These are phyloP conservation scores for Nannospalax galili DNA, from an alignment of 2,113 vertebrate genomes.

Conservation along the genomic window DNA sequence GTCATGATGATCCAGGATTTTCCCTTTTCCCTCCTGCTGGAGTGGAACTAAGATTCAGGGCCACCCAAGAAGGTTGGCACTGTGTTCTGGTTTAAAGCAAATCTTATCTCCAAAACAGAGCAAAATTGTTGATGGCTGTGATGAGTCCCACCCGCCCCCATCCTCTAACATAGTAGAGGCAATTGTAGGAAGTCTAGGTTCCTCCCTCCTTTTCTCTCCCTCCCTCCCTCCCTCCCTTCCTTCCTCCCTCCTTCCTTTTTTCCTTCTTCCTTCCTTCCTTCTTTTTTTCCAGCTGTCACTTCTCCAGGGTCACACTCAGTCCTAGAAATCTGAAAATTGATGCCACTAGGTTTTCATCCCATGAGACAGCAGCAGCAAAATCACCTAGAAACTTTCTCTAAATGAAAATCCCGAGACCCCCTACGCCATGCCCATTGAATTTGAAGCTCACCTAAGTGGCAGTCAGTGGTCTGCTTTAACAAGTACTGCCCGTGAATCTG, in stretches of 20 bases:
- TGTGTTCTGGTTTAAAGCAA: constrained; percentile 16
- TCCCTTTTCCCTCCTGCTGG: constrained; percentile 69
- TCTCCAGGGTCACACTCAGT: not conserved
- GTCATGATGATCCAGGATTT: constrained; percentile 67
- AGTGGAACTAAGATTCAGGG: constrained; percentile 69
- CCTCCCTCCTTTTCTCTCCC: rapidly evolving
- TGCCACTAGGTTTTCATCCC: not conserved
- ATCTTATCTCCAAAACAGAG: not conserved
- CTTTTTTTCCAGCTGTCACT: not conserved
- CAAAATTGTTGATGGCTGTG: not conserved
- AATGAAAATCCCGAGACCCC: not conserved
- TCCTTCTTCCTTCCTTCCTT: too few species aligned
- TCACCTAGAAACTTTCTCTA: not conserved
- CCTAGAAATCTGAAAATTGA: not conserved
- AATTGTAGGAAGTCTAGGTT: not conserved
- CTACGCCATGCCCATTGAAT: not conserved
- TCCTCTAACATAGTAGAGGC: not conserved
- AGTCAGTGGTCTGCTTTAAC: not conserved
- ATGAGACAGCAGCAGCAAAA: not conserved
- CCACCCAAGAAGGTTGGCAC: constrained; percentile 64
- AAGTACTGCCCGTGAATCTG: not conserved
- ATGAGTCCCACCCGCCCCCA: constrained; percentile 24
- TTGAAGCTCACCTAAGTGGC: not conserved
- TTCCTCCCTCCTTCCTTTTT: rapidly evolving
- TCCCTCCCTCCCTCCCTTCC: rapidly evolving